Evolutionary conservation across 2,888 invertebrate genomes (phyloP), one percentile per base, ranked within the genome.

Genomic region (Onchidella celtica): DNA sequence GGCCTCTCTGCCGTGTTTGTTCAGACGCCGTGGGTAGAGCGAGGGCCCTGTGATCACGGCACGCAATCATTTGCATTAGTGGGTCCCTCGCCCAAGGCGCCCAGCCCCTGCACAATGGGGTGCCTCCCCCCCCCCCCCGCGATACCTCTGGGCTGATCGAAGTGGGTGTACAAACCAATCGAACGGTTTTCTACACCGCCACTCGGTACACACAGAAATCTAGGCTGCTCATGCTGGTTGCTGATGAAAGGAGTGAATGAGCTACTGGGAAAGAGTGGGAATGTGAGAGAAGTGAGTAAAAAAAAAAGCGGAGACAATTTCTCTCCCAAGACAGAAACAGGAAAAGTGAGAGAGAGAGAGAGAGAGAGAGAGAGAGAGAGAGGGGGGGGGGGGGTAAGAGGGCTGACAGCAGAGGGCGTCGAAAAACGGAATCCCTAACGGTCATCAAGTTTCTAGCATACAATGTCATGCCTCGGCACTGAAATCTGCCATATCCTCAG

Each of bases 321-420:
- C n/a, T n/a, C n/a, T n/a, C n/a, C n/a, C n/a, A n/a, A n/a, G n/a
- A n/a, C n/a, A n/a, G n/a, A n/a, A n/a, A n/a, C n/a, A n/a, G n/a
- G n/a, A n/a, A 29, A 4, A 6, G 27, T 32, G 24, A n/a, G 63
- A 63, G 63, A n/a, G 24, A 63, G 63, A 63, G 63, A n/a, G 11
- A 63, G 63, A 63, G 63, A n/a, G 24, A n/a, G 63, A 63, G 63
- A n/a, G 24, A n/a, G 63, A 63, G 63, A n/a, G 24, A n/a, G 63
- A 63, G 63, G 27, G 24, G 27, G 63, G n/a, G 63, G 27, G 29
- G 17, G n/a, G 34, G 29, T 29, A 17, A 27, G 29, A 65, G 29
- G 3, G 65, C 27, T 27, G 24, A 65, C 27, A 21, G 29, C 9
- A 65, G 17, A 24, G 65, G 29, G 65, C n/a, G n/a, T 6, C 17